These are phyloP conservation scores for Burhinus bistriatus DNA, from an alignment of 2,113 vertebrate genomes.

Conservation along the genomic window DNA sequence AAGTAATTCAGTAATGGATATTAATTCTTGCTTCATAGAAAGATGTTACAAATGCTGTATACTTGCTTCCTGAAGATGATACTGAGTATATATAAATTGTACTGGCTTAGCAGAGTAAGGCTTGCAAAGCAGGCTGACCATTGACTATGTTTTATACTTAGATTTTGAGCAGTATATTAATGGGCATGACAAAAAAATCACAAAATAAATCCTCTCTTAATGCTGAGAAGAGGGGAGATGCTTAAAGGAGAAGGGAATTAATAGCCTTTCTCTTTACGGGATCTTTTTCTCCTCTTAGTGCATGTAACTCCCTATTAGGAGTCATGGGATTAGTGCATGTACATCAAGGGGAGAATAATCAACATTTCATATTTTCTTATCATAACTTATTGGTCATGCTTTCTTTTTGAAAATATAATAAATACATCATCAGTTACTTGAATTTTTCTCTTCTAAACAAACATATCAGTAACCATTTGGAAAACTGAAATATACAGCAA, in stretches of 20 bases:
- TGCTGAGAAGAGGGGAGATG: constrained; percentile 8
- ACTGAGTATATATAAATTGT: constrained; percentile 13
- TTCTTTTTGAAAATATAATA: constrained; percentile 53
- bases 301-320: constrained; percentile 56
- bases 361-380: constrained; percentile 50
- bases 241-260: constrained; percentile 38
- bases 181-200: constrained; percentile 32
- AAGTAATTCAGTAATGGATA: not conserved
- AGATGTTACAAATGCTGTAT: constrained; percentile 14
- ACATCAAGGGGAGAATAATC: constrained; percentile 51
- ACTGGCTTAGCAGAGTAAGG: constrained; percentile 24
- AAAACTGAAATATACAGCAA: not conserved
- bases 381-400: constrained; percentile 29
- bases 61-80: constrained; percentile 49
- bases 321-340: constrained; percentile 63
- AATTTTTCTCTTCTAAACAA: constrained; percentile 24
- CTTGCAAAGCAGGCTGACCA: constrained; percentile 51
- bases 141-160: constrained; percentile 33
- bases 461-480: constrained; percentile 36
- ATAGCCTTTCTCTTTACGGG: constrained; percentile 38
- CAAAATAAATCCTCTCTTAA: constrained; percentile 44
- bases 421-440: constrained; percentile 19
- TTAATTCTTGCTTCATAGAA: constrained; percentile 22
- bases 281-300: constrained; percentile 60
- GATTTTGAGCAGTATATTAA: constrained; percentile 38